Base-by-base conservation (phyloP, 2,888 invertebrate species). In the Agrochola lychnidis region DNA sequence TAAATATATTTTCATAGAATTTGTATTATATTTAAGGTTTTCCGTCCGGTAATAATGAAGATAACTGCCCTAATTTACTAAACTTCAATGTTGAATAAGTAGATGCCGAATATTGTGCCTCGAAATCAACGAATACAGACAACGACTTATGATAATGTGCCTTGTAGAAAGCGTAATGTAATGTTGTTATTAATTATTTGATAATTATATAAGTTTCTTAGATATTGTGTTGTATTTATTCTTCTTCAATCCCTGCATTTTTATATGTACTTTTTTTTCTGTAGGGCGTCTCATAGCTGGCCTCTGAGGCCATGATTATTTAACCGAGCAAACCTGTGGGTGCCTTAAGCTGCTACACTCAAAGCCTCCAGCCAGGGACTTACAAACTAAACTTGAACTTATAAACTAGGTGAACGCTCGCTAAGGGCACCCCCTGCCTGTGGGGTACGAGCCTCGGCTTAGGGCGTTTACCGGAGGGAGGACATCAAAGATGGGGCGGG, bases 101-200 rank as follows among this genome's bases (percentile, higher is more conserved):
- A 63, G 59, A 84, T 51, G 63, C 63, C 16, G 19, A 64, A 6
- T 64, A 45, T 42, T 69, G 73, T 83, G 73, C 67, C 70, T 82
- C 73, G 70, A 80, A 56, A 71, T 53, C 82, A 89, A 81, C 86
- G 88, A 87, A 66, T 45, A 25, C 9, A 59, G 71, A 83, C 83
- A 89, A 87, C 89, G 89, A 87, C 12, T 82, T 78, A 79, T 48
- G 25, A 73, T 86, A 82, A 86, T 83, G 87, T 90, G 90, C 89
- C 88, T 90, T 91, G 89, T 89, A 89, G 90, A 89, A 88, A 87
- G 87, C 84, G 56, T 79, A 81, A 81, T 76, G 81, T 84, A 82
- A 79, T 87, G 74, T 83, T 89, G 83, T 84, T 89, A 89, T 79
- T 79, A 88, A 70, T 83, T 85, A 70, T 82, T 86, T 82, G 62